Base-by-base conservation (phyloP, 2,797 vertebrate species). In the Onychomys leucogaster region DNA sequence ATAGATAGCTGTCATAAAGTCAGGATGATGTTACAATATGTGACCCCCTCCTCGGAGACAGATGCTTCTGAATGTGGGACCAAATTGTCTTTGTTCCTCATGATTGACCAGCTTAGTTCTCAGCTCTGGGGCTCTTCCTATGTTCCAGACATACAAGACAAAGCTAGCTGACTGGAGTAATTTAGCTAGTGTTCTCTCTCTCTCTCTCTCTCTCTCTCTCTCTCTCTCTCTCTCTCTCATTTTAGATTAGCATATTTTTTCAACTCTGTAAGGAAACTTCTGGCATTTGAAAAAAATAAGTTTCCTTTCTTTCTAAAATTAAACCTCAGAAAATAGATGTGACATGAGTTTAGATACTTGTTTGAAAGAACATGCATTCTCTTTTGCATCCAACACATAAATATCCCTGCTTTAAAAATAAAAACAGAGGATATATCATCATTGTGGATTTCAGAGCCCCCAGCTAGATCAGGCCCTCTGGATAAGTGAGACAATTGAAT, bases 1-100 rank as follows among this genome's bases (percentile, higher is more conserved):
- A 97, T 90, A 91, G 96, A 97, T 65, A 97, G 95, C 92, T 87
- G 97, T 90, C 97, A 95, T 97, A 97, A 98, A 97, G 95, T 92
- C 97, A 97, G 97, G 63, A 11, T 81, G 32, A n/a, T 32, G 9
- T 94, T 94, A 89, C 92, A 98, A 78, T 97, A 96, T 98, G 96
- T 76, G 71, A 96, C 88, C 91, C 94, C 96, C 97, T 98, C 69
- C 3, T 76, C 5, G 11, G 75, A 94, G 91, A 87, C 95, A 92
- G 71, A 97, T 97, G 97, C 96, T 97, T 90, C 97, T 97, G 97
- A 94, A 81, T 92, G 29, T 67, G 89, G 88, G 94, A 94, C 91
- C 59, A 10, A 76, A 92, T 93, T 57, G 37, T 1, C 13, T 37
- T 23, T 75, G 67, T 1, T 0, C 0, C 65, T 88, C 83, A 16